phyloP scores from a whole-genome alignment of 2,888 invertebrate species.

The Andrena bucephala region DNA sequence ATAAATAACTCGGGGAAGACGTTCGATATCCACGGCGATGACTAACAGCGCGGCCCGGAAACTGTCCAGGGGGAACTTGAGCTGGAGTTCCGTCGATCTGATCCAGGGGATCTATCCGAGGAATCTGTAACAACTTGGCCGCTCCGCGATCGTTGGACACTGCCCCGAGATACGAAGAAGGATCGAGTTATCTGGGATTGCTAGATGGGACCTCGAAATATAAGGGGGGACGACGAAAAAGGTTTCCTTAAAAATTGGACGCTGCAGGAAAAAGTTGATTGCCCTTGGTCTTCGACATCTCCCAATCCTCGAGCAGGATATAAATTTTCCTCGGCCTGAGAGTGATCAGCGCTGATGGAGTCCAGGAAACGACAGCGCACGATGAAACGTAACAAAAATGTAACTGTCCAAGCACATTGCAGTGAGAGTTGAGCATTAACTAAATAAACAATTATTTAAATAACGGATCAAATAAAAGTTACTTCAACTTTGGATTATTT shows the following conservation, averaged over 20 bases:
- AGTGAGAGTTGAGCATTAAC: too few relatives aligned
- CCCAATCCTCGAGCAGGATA: background rate
- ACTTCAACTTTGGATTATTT: too few relatives aligned
- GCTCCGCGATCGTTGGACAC: background rate
- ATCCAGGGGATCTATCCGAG: background rate
- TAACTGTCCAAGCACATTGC: too few relatives aligned
- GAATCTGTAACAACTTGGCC: constrained; percentile 9
- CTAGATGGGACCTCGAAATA: background rate
- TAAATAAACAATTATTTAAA: too few relatives aligned
- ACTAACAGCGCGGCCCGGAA: background rate
- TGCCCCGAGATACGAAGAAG: background rate
- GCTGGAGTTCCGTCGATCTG: background rate
- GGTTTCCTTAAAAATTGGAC: constrained; percentile 4
- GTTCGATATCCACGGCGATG: background rate
- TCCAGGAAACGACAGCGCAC: background rate
- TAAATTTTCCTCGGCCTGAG: background rate
- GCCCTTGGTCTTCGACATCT: background rate
- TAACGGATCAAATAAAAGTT: too few relatives aligned
- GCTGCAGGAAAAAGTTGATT: background rate
- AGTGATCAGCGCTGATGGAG: background rate
- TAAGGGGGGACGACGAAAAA: background rate
- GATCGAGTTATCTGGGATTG: constrained; percentile 8
- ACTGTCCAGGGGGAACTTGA: background rate
- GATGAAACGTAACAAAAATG: background rate
- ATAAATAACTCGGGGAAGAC: background rate